These are phyloP conservation scores for Piscicola geometra DNA, from an alignment of 2,888 invertebrate species.

Conservation along the genomic window DNA sequence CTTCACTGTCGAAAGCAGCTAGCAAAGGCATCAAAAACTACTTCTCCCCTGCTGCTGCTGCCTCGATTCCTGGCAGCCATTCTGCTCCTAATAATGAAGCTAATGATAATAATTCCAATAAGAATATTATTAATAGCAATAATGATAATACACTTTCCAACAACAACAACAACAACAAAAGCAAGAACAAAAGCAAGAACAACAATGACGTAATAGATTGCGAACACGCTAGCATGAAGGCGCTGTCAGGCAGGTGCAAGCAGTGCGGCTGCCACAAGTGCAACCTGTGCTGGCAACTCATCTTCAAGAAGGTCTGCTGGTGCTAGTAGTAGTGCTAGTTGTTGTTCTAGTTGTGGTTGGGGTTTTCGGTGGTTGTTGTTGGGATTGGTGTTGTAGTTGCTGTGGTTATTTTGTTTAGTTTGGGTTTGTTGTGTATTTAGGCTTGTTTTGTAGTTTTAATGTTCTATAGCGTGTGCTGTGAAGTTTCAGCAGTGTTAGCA, in stretches of 20 bases:
- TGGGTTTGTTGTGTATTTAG: slow-evolving; percentile 20
- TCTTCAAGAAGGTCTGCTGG: background rate
- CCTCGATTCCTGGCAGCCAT: background rate
- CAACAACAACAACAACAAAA: background rate
- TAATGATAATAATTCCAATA: background rate
- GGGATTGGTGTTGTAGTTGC: background rate
- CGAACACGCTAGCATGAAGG: background rate
- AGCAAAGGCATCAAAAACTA: background rate
- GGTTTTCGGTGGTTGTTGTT: background rate
- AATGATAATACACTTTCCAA: background rate
- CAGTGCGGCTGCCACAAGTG: background rate
- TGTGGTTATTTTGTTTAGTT: slow-evolving; percentile 1
- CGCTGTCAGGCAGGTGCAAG: background rate
- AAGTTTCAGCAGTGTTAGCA: too few relatives aligned
- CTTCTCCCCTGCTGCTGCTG: background rate
- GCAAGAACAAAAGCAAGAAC: background rate
- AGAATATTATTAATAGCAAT: background rate
- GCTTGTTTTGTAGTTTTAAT: slow-evolving; percentile 11
- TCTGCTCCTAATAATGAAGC: slow-evolving; percentile 6
- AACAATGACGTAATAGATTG: background rate
- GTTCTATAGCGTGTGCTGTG: background rate
- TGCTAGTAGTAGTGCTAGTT: background rate
- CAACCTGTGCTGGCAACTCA: background rate
- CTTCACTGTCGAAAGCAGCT: background rate
- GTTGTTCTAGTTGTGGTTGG: background rate